Percentiles rank a stretch among this genome's conserved stretches.
Conservation (phyloP, 2,888 invertebrate genomes). For the Leptinotarsa rubiginosa region DNA sequence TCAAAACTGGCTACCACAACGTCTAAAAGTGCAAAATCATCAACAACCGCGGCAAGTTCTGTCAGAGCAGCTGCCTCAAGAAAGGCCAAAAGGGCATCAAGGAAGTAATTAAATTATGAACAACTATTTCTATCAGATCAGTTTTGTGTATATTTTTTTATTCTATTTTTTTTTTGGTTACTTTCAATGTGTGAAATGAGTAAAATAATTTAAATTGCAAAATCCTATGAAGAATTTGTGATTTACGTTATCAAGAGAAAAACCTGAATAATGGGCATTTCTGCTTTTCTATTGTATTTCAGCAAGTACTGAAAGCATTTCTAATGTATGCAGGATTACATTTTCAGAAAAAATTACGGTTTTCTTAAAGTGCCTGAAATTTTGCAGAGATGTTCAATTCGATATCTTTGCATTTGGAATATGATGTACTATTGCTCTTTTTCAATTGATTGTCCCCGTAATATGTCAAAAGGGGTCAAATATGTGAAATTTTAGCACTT, state of each 20-base stretch:
- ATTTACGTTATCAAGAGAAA: constrained; percentile 37
- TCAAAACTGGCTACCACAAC: constrained; percentile 38
- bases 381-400: no score
- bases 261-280: constrained; percentile 25
- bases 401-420: no score
- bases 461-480: no score
- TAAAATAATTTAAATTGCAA: constrained; percentile 44
- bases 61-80: constrained; percentile 28
- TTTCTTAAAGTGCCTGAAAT: no score
- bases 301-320: no score
- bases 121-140: constrained; percentile 43
- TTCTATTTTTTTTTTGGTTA: constrained; percentile 40
- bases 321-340: no score
- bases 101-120: constrained; percentile 46
- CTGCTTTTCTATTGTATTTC: background rate
- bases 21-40: constrained; percentile 43
- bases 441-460: no score
- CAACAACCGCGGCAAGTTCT: constrained; percentile 31
- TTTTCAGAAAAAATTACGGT: no score
- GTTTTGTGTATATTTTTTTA: constrained; percentile 53
- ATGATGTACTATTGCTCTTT: no score
- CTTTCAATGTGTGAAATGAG: constrained; percentile 36
- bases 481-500: no score
- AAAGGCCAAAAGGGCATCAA: constrained; percentile 50
- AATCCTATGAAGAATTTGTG: constrained; percentile 43